These are phyloP conservation scores for Drosophila greeni DNA, from an alignment of 2,888 invertebrate genomes.

Conservation along the genomic window DNA sequence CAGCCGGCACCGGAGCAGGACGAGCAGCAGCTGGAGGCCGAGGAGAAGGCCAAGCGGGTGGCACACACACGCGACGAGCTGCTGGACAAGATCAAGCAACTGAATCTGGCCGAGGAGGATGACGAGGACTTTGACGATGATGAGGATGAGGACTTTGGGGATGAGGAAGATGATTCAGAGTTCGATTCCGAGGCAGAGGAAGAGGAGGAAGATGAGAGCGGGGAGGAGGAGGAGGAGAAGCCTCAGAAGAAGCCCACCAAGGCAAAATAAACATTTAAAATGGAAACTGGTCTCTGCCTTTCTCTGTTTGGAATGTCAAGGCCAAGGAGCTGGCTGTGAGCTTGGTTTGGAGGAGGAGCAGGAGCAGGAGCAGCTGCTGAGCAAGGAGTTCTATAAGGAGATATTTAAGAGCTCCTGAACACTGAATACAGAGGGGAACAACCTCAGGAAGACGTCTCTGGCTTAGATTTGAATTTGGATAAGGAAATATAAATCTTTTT, in stretches of 20 bases:
- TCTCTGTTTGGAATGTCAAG: not conserved
- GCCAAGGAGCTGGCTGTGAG: not conserved
- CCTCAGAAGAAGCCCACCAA: conserved; percentile 19
- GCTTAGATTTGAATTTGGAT: not conserved
- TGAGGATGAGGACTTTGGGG: conserved; percentile 43
- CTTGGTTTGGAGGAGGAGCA: not conserved
- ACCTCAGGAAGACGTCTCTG: not conserved
- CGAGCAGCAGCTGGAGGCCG: conserved; percentile 36
- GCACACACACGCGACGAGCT: conserved; percentile 78
- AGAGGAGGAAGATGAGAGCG: conserved; percentile 48
- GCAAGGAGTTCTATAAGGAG: not conserved
- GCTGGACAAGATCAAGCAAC: conserved; percentile 79
- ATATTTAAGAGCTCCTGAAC: too few species aligned
- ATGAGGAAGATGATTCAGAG: conserved; percentile 43
- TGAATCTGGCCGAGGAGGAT: conserved; percentile 77
- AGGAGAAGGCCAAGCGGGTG: conserved; percentile 60
- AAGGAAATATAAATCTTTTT: too few species aligned
- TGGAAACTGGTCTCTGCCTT: not conserved
- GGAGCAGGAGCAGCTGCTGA: not conserved
- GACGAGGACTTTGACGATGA: conserved; percentile 65
- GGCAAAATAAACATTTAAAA: conserved; percentile 11
- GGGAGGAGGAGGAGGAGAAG: conserved; percentile 34
- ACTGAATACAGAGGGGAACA: not conserved
- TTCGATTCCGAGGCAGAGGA: conserved; percentile 53
- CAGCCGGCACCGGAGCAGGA: conserved; percentile 37